These are phyloP conservation scores for Aphis craccivora DNA, from an alignment of 1,140 invertebrate genomes.

Conservation along the genomic window DNA sequence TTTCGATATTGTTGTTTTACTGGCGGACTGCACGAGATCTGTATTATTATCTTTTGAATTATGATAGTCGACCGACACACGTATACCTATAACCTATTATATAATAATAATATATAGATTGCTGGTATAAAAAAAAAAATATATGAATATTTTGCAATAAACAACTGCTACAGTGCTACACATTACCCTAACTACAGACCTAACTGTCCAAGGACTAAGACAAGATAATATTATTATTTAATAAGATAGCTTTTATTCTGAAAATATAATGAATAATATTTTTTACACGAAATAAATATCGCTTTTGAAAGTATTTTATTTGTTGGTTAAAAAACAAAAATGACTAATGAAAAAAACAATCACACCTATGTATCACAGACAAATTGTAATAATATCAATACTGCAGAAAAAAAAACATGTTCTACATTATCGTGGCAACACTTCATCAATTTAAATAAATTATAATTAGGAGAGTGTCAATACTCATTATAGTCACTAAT, in stretches of 20 bases:
- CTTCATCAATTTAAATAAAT: no score
- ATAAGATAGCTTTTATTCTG: no score
- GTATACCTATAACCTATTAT: slow-evolving; percentile 12
- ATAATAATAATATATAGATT: neutral
- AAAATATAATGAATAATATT: no score
- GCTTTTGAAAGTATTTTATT: neutral
- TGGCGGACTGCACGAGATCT: neutral
- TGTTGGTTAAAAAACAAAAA: no score
- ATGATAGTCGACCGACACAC: neutral
- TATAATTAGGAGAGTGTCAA: neutral
- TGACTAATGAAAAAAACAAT: no score
- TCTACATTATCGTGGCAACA: no score
- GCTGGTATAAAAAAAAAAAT: neutral
- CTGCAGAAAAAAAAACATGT: no score
- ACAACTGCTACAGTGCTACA: neutral
- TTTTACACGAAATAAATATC: neutral
- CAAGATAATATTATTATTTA: neutral
- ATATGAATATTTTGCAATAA: slow-evolving; percentile 1
- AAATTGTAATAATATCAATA: no score
- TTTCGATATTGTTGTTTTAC: neutral
- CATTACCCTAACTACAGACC: neutral
- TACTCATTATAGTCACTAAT: no score
- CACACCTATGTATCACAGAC: no score
- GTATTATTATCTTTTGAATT: slow-evolving; percentile 9
- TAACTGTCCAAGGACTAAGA: neutral